Percentiles rank a stretch among this genome's conserved stretches.
Evolutionary conservation across 2,797 vertebrate genomes (phyloP).

Genomic region (Centropyge bicolor): DNA sequence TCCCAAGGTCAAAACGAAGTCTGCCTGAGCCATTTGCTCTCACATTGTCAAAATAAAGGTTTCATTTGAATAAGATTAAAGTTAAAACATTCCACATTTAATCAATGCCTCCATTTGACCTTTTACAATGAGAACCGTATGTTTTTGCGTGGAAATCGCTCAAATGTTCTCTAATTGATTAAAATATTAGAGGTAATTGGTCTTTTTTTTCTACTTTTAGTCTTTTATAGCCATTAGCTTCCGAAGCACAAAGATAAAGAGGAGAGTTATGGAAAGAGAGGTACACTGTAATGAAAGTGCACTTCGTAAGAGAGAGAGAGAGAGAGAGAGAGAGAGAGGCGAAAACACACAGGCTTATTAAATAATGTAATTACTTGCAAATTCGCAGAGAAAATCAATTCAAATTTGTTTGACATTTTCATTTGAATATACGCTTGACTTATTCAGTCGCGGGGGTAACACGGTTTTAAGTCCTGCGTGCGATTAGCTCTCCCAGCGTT

Average conservation of each 20-base stretch:
- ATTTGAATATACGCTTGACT: conserved; percentile 43
- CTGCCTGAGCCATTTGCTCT: conserved; percentile 8
- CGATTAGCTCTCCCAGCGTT: conserved; percentile 11
- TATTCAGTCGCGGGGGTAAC: conserved; percentile 15
- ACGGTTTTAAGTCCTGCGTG: conserved; percentile 9
- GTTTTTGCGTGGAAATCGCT: conserved; percentile 30
- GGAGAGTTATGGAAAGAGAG: conserved; percentile 9
- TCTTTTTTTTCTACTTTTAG: conserved; percentile 23
- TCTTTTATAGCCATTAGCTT: conserved; percentile 33
- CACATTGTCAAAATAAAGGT: conserved; percentile 14
- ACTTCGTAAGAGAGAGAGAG: conserved; percentile 8
- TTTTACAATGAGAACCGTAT: conserved; percentile 24
- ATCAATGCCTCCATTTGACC: conserved; percentile 23
- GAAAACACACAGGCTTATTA: conserved; percentile 32
- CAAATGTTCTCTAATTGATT: conserved; percentile 31
- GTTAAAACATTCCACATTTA: conserved; percentile 3
- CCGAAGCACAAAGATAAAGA: conserved; percentile 6
- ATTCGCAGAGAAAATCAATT: conserved; percentile 54
- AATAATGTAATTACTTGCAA: conserved; percentile 54
- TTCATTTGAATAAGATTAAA: conserved; percentile 27
- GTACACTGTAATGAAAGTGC: background rate
- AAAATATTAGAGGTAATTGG: conserved; percentile 27
- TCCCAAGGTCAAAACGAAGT: conserved; percentile 2
- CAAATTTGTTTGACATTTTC: conserved; percentile 47
- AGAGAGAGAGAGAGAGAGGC: conserved; percentile 20